A percentile compares a stretch with the other conserved stretches of the same genome.
Conservation (phyloP, 1,140 invertebrate species). For the Coenobita brevimanus region DNA sequence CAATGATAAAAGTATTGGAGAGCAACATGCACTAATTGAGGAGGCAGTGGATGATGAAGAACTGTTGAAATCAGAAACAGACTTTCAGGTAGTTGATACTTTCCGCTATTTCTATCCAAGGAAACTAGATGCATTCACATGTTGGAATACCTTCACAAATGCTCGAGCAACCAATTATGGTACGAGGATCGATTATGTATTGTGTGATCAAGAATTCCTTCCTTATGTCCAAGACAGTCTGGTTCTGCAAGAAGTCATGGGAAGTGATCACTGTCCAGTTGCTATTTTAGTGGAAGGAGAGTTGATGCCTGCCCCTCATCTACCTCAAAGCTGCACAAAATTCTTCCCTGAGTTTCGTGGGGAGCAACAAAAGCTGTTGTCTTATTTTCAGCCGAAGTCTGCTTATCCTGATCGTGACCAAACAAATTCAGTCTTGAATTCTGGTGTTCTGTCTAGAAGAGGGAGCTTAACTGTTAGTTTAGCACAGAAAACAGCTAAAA, state of each 20-base stretch:
- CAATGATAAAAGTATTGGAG: not conserved
- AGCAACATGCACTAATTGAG: not conserved
- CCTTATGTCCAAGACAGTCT: slow-evolving; percentile 72
- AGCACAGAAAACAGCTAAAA: slow-evolving; percentile 21
- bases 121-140: slow-evolving; percentile 75
- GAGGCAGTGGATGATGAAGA: slow-evolving; percentile 20
- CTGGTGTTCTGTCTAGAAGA: not conserved
- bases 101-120: slow-evolving; percentile 76
- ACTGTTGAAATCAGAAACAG: slow-evolving; percentile 21
- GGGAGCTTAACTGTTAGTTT: not conserved
- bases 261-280: slow-evolving; percentile 79
- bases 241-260: slow-evolving; percentile 75
- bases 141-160: slow-evolving; percentile 76
- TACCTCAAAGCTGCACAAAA: slow-evolving; percentile 75
- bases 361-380: slow-evolving; percentile 75
- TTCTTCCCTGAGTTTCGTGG: slow-evolving; percentile 77
- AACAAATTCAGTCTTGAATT: not conserved
- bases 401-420: not conserved
- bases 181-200: slow-evolving; percentile 77
- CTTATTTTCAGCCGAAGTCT: slow-evolving; percentile 72
- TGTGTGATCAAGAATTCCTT: slow-evolving; percentile 73
- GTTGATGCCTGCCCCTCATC: slow-evolving; percentile 71
- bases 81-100: slow-evolving; percentile 75
- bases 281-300: slow-evolving; percentile 72
- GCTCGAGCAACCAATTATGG: slow-evolving; percentile 78